Conservation (phyloP, 1,140 invertebrate species). For the Geopemphigus sp. region DNA sequence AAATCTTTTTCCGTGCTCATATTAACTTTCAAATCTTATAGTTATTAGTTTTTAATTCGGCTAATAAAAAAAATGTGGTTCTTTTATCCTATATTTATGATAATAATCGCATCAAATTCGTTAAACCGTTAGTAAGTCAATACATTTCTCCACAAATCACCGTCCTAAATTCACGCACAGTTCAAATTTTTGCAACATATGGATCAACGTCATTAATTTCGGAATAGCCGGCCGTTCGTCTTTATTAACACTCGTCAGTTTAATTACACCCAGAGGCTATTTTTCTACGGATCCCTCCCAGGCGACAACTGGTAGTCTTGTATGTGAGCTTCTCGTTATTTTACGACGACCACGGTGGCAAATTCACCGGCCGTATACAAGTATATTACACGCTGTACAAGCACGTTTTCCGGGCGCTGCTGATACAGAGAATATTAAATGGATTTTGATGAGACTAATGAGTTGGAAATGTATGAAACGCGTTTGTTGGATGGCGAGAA, state of each 20-base stretch:
- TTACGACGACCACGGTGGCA: background rate
- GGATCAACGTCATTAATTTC: conserved; percentile 12
- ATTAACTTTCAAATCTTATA: too few relatives aligned
- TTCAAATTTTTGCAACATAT: background rate
- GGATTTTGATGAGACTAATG: conserved; percentile 32
- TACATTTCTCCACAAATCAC: too few relatives aligned
- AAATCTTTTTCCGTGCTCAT: too few relatives aligned
- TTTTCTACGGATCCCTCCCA: background rate
- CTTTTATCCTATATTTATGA: too few relatives aligned
- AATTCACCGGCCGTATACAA: background rate
- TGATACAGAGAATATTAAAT: conserved; percentile 30
- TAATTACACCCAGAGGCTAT: conserved; percentile 1
- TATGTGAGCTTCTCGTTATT: background rate
- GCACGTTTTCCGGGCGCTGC: conserved; percentile 19
- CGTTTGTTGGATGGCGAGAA: background rate
- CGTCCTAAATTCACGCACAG: background rate
- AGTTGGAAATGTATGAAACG: conserved; percentile 26
- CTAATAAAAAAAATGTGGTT: too few relatives aligned
- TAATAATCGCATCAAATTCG: too few relatives aligned
- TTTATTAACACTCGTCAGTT: conserved; percentile 18
- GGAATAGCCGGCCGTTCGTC: background rate
- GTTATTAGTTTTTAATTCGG: too few relatives aligned
- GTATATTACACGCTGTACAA: conserved; percentile 29
- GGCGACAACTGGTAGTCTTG: background rate
- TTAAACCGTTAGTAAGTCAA: too few relatives aligned